These are phyloP conservation scores for Acrobasis repandana DNA, from an alignment of 2,888 invertebrate species.

Conservation along the genomic window DNA sequence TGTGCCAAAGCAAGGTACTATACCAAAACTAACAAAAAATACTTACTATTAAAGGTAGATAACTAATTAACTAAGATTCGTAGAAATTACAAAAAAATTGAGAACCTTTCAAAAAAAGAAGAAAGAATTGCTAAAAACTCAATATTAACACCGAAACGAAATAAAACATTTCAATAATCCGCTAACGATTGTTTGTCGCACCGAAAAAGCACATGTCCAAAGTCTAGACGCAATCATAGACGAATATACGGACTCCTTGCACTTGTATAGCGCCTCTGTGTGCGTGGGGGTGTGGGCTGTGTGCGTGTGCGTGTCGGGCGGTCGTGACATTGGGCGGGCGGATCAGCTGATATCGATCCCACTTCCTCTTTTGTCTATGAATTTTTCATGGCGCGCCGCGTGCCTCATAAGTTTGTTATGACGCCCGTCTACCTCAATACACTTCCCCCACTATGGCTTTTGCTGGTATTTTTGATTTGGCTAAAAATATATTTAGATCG, in stretches of 20 bases:
- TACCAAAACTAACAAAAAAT: too few relatives aligned
- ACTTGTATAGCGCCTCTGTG: constrained; percentile 25
- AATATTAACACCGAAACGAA: not conserved
- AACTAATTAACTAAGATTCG: too few relatives aligned
- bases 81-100: too few relatives aligned
- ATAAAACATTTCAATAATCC: not conserved
- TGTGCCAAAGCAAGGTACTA: too few relatives aligned
- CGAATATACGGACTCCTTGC: not conserved
- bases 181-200: not conserved
- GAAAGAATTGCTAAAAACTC: too few relatives aligned
- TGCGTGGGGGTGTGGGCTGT: constrained; percentile 30
- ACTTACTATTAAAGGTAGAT: too few relatives aligned
- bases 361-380: constrained; percentile 75
- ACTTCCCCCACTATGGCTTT: not conserved
- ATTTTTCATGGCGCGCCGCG: constrained; percentile 62
- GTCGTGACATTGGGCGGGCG: constrained; percentile 75
- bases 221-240: constrained; percentile 4
- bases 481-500: not conserved
- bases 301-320: constrained; percentile 41
- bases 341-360: constrained; percentile 80
- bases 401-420: constrained; percentile 51
- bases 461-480: not conserved
- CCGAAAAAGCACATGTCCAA: not conserved
- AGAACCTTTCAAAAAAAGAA: too few relatives aligned
- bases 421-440: constrained; percentile 34